Base-by-base conservation (phyloP, 2,113 vertebrate species). In the Coreoperca whiteheadi region DNA sequence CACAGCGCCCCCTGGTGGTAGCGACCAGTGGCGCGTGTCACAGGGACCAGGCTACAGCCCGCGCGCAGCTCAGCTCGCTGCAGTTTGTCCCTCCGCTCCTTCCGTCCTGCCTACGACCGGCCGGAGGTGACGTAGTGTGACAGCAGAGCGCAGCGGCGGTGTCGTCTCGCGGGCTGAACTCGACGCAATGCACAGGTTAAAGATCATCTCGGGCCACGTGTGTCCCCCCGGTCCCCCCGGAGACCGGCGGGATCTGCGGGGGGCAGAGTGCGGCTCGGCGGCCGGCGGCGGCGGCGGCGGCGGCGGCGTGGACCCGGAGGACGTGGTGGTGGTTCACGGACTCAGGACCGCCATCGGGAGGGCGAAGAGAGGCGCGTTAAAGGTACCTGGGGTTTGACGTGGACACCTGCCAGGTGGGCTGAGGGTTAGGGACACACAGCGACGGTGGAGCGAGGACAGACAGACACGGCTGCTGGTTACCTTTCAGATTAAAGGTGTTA, bases 321-420 rank as follows among this genome's bases (percentile, higher is more conserved):
- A 93, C 41, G 88, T 93, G 88, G 91, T 93, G 74, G 81, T 93
- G 25, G 90, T 93, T 0, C 91, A 93, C 21, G 91, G 92, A 0
- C 71, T 25, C 39, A 87, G 92, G 75, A 93, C 89, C 0, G 88
- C 90, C 0, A 77, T 93, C 30, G 84, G 89, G 10, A 84, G 63
- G 4, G 92, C 91, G 0, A 93, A 87, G 71, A 85, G 87, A 0
- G 92, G 92, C 1, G 48, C 73, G 0, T 91, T 93, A 2, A 93
- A 92, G 90, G 92, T 87, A 67, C 12, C 6, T 46, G 43, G 15
- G 14, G 43, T 5, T 12, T 11, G 0, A 15, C 1, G 2, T 1
- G 34, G 0, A 8, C 50, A 16, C 28, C 23, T 21, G 39, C 14
- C 59, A 34, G 30, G 30, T 61, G 59, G 2, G 20, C 50, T 51